These are phyloP conservation scores for Hydrochoerus hydrochaeris DNA, from an alignment of 2,113 vertebrate genomes.

Conservation along the genomic window DNA sequence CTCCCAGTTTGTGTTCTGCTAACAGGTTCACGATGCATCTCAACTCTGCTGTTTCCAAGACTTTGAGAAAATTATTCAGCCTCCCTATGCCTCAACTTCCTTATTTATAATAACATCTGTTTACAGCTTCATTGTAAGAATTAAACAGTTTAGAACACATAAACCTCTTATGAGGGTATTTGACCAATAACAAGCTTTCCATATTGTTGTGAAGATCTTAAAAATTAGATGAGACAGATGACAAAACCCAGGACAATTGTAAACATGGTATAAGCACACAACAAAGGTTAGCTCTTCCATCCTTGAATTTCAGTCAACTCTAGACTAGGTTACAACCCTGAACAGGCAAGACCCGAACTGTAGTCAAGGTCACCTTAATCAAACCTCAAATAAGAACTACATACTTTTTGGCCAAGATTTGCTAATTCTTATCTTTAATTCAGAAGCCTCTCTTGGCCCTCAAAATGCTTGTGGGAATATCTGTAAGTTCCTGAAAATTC, in stretches of 20 bases:
- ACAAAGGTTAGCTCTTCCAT: not conserved
- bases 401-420: not conserved
- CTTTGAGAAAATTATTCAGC: not conserved
- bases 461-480: not conserved
- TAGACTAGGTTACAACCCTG: too few species aligned
- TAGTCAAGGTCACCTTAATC: not conserved
- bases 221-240: not conserved
- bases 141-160: not conserved
- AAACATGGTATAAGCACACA: not conserved
- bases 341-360: not conserved
- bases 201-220: not conserved
- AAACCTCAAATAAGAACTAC: not conserved
- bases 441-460: not conserved
- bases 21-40: not conserved
- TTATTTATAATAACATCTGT: not conserved
- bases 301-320: not conserved
- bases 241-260: not conserved
- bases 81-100: not conserved
- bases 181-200: not conserved
- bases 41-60: not conserved
- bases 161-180: not conserved
- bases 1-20: not conserved
- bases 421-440: not conserved
- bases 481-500: not conserved
- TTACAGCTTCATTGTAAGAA: conserved; percentile 4